Evolutionary conservation across 1,140 invertebrate genomes (phyloP), one percentile per base, ranked within the genome.

Genomic region (Lasioglossum baleicum): DNA sequence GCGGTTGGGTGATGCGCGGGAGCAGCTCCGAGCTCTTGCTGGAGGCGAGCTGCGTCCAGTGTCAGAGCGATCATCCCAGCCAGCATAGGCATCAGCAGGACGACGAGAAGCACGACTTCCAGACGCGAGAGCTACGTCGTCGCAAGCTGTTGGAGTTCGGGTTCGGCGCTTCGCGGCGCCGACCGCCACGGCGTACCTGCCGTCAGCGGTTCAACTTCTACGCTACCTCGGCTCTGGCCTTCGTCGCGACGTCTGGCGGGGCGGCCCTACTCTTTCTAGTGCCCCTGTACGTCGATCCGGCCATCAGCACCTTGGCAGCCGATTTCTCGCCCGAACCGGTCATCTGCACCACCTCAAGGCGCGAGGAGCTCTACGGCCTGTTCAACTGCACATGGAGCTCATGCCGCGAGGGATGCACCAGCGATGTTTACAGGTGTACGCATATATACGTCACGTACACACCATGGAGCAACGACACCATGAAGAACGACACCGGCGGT

Each of bases 311-410:
- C 7, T 92, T 98, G 69, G 96, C 96, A 5, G 96, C 97, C 63
- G 96, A 98, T 91, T 98, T 98, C 90, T 95, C 96, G 60, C 95
- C 96, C 2, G 92, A 95, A 70, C 97, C 97, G 10, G 96, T 96
- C 8, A 94, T 95, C 63, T 98, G 97, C 92, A 94, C 96, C 0
- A 97, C 96, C 0, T 94, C 95, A 22, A 92, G 96, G 31, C 93
- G 95, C n/a, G 96, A 97, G 87, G 96, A 97, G 84, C 93, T 96
- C 58, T 94, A 95, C 56, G 96, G 97, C 2, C 93, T 97, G 58
- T 96, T 96, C 91, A 97, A 97, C 91, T 97, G 97, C 91, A 96
- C 96, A 11, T 97, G 96, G 96, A 96, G 96, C 78, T 97, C 96
- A 0, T 98, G 97, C 86, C 94, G 97, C 56, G 97, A 97, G 91